These are phyloP conservation scores for Andrena bicolor DNA, from an alignment of 2,888 invertebrate species.

Conservation along the genomic window DNA sequence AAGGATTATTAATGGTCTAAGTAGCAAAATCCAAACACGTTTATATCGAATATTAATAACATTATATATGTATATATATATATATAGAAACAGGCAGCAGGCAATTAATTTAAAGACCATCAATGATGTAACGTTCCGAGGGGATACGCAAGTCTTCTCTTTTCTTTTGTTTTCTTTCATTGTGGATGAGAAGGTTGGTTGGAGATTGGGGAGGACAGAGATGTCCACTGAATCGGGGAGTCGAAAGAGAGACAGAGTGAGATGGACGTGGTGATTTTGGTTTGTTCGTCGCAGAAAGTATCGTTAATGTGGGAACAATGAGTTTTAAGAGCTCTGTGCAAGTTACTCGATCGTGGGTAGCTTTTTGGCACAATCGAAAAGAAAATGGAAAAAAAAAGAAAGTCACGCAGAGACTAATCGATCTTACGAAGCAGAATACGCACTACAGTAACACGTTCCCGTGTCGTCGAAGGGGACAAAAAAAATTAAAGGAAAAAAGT, in stretches of 20 bases:
- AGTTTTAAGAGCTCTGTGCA: slow-evolving; percentile 49
- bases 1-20: slow-evolving; percentile 71
- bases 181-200: slow-evolving; percentile 27
- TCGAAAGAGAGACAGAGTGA: slow-evolving; percentile 56
- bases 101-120: slow-evolving; percentile 81
- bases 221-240: slow-evolving; percentile 53
- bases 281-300: slow-evolving; percentile 53
- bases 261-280: slow-evolving; percentile 57
- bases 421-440: slow-evolving; percentile 66
- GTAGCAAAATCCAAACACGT: slow-evolving; percentile 74
- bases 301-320: slow-evolving; percentile 43
- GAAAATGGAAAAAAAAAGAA: slow-evolving; percentile 24
- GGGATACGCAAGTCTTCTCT: slow-evolving; percentile 63
- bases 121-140: slow-evolving; percentile 75
- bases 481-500: slow-evolving; percentile 37
- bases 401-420: slow-evolving; percentile 62
- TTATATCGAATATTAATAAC: slow-evolving; percentile 74
- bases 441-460: slow-evolving; percentile 62
- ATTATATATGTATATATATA: slow-evolving; percentile 53
- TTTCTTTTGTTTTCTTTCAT: slow-evolving; percentile 46
- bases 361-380: slow-evolving; percentile 51
- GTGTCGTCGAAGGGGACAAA: slow-evolving; percentile 42
- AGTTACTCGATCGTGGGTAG: slow-evolving; percentile 48
- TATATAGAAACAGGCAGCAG: slow-evolving; percentile 82
- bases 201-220: slow-evolving; percentile 47